Percentiles rank a stretch among this genome's conserved stretches.
Evolutionary conservation across 2,113 vertebrate species (phyloP).

Genomic region (Petroica traversi): DNA sequence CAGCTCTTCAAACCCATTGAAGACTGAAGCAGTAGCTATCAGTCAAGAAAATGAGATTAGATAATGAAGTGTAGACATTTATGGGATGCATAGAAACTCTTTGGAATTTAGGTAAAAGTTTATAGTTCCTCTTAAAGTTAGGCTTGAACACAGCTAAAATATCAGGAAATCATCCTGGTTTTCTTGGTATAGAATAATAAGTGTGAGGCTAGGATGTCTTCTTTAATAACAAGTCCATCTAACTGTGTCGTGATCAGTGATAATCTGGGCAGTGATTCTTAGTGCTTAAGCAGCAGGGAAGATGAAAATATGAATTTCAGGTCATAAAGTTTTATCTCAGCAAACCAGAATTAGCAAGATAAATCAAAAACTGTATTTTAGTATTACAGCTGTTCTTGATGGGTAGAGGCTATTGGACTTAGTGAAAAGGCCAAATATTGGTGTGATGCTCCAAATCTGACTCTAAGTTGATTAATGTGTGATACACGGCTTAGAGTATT

Average conservation of each 20-base stretch:
- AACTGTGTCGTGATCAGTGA: not conserved
- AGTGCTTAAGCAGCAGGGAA: not conserved
- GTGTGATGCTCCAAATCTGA: not conserved
- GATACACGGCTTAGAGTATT: not conserved
- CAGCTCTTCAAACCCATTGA: fast-evolving
- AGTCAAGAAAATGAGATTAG: not conserved
- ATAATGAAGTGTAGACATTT: not conserved
- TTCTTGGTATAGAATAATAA: not conserved
- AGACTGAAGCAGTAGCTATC: not conserved
- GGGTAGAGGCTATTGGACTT: fast-evolving
- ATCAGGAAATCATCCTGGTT: not conserved
- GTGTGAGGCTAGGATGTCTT: not conserved
- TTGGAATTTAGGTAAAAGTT: not conserved
- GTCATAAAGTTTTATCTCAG: not conserved
- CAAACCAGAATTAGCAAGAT: not conserved
- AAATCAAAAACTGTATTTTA: not conserved
- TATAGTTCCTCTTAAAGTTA: not conserved
- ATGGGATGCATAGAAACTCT: not conserved
- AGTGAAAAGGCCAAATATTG: not conserved
- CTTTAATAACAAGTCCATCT: not conserved
- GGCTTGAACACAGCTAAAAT: not conserved
- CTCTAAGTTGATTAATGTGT: not conserved
- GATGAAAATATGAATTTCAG: not conserved
- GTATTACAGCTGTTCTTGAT: not conserved
- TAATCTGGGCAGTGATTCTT: not conserved